phyloP scores from a whole-genome alignment of 2,113 vertebrate genomes.

The Mystacornis crossleyi region DNA sequence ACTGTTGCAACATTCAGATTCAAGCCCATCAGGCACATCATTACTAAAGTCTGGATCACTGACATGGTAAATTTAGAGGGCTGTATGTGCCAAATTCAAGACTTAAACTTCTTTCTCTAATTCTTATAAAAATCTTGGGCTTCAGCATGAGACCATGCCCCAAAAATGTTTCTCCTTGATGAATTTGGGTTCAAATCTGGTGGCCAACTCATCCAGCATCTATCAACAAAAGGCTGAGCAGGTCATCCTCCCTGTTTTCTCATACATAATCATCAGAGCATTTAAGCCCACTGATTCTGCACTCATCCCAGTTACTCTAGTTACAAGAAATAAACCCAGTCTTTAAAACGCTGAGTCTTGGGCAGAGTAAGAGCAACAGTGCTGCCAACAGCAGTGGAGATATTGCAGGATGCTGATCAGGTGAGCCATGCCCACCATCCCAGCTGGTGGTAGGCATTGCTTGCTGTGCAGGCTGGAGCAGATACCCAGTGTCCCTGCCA shows the following conservation, averaged over 20 bases:
- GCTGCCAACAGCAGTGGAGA: neutral
- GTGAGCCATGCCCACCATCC: neutral
- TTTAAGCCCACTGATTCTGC: neutral
- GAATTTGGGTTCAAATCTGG: neutral
- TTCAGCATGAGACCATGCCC: neutral
- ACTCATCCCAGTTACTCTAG: neutral
- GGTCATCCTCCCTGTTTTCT: neutral
- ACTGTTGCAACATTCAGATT: neutral
- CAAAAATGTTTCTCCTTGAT: neutral
- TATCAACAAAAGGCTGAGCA: neutral
- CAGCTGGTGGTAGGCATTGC: neutral
- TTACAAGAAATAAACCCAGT: neutral
- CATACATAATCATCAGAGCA: fast-evolving
- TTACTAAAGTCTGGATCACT: neutral
- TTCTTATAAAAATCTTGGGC: neutral
- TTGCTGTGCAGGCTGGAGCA: neutral
- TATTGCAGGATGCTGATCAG: neutral
- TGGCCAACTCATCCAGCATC: neutral
- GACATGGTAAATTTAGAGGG: neutral
- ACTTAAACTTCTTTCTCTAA: neutral
- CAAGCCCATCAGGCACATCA: neutral
- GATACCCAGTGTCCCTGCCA: neutral
- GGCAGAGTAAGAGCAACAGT: neutral
- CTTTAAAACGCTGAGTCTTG: neutral
- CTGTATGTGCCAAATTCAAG: neutral